Base-by-base conservation (phyloP, 1,140 invertebrate genomes). In the Zophobas morio region DNA sequence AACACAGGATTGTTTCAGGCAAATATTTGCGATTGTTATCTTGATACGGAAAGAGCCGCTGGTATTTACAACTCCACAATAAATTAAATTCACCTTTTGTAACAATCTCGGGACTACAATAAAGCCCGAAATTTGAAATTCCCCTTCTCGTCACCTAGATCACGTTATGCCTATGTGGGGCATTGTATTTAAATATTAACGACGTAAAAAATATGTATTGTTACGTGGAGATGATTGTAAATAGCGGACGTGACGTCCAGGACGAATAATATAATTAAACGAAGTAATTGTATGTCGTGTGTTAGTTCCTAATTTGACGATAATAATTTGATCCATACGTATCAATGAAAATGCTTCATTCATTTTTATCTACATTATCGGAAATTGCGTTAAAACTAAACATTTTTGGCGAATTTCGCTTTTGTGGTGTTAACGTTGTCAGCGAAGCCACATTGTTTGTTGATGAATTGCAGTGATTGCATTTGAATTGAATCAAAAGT, bases 141-240 rank as follows among this genome's bases (percentile, higher is more conserved):
- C 20, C 20, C 20, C 20, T 20, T 20, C 20, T 20, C 20, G 60
- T 42, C 40, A 66, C 60, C 60, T 5, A 66, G n/a, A 66, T 66
- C 60, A 66, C 60, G 60, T 6, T 32, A 39, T 6, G 35, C 36
- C 37, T 60, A 60, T 39, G 56, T 60, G 56, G 2, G 33, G 35
- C 37, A 66, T 66, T 66, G 60, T 66, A 66, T 66, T 66, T 66
- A 66, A 66, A 66, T 66, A 66, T 66, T 66, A 66, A 66, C 42
- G 60, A 66, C 60, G 42, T 66, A 42, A 66, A 63, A 66, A 66
- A 66, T 42, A 42, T 66, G 60, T 66, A 66, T 66, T 66, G 60
- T 66, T n/a, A 66, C 37, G 40, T 42, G 1, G 60, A 66, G 60
- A 66, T 66, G n/a, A 33, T 66, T 66, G 39, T 66, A 66, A 66